A percentile compares a stretch with the other conserved stretches of the same genome.
Evolutionary conservation across 2,113 vertebrate species (phyloP).

Genomic region (Collichthys lucidus): DNA sequence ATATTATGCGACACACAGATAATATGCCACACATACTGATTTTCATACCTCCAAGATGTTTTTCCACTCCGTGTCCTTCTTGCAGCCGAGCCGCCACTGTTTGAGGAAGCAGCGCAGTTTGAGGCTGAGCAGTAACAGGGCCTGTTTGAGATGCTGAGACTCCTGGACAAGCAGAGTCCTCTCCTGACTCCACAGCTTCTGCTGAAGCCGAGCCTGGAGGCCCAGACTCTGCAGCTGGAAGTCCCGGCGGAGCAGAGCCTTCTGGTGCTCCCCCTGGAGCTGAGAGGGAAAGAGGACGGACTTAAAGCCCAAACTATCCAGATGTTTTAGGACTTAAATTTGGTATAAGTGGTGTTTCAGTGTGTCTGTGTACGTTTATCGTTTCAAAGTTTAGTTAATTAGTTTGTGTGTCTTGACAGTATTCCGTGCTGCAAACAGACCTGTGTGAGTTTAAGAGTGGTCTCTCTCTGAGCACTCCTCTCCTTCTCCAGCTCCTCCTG

Average conservation of each 20-base stretch:
- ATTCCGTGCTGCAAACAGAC: constrained; percentile 74
- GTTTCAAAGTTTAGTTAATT: not conserved
- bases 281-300: constrained; percentile 54
- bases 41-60: constrained; percentile 92
- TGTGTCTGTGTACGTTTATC: not conserved
- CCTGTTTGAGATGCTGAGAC: constrained; percentile 95
- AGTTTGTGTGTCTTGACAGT: not conserved
- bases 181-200: constrained; percentile 96
- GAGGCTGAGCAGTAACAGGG: constrained; percentile 93
- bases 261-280: constrained; percentile 97
- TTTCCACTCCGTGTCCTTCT: constrained; percentile 89
- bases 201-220: constrained; percentile 93
- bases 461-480: constrained; percentile 86
- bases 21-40: not conserved
- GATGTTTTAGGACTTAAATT: no score
- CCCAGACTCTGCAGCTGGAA: constrained; percentile 97
- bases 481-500: constrained; percentile 90
- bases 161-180: constrained; percentile 95
- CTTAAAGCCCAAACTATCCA: no score
- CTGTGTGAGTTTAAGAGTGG: constrained; percentile 89
- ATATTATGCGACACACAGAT: not conserved
- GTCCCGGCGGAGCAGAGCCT: constrained; percentile 90
- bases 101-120: constrained; percentile 99
- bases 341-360: not conserved
- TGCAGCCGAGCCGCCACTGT: constrained; percentile 93